Evolutionary conservation across 2,113 vertebrate species (phyloP).

Genomic region (Microtus pennsylvanicus): DNA sequence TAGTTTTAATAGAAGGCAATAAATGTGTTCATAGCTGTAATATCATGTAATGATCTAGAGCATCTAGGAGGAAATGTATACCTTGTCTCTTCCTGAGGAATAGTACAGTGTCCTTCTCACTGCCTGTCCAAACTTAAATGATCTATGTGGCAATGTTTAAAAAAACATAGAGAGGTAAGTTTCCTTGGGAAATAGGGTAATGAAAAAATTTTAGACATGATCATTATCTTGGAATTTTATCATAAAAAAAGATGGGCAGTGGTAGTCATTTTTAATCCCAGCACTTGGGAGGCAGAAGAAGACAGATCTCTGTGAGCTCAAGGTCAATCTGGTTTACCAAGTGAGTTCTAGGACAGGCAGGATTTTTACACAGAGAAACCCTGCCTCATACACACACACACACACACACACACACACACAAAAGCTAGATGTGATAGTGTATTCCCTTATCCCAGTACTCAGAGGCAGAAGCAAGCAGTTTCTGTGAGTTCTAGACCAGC

Average conservation of each 20-base stretch:
- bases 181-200: neutral
- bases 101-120: fast-evolving
- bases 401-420: no score
- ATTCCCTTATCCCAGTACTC: neutral
- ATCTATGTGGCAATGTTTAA: neutral
- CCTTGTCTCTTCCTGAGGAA: neutral
- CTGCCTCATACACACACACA: no score
- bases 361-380: neutral
- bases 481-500: neutral
- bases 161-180: neutral
- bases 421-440: neutral
- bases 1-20: conserved; percentile 10
- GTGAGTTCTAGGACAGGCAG: neutral
- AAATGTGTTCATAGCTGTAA: neutral
- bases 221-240: neutral
- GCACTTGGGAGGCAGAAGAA: neutral
- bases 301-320: neutral
- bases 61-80: neutral
- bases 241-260: neutral
- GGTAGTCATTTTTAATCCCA: neutral
- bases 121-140: neutral
- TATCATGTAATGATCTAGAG: neutral
- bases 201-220: neutral
- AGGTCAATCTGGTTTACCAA: neutral
- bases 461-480: neutral